Conservation (phyloP, 92 coral and sea anemone genomes). For the Epizoanthus stellaris region DNA sequence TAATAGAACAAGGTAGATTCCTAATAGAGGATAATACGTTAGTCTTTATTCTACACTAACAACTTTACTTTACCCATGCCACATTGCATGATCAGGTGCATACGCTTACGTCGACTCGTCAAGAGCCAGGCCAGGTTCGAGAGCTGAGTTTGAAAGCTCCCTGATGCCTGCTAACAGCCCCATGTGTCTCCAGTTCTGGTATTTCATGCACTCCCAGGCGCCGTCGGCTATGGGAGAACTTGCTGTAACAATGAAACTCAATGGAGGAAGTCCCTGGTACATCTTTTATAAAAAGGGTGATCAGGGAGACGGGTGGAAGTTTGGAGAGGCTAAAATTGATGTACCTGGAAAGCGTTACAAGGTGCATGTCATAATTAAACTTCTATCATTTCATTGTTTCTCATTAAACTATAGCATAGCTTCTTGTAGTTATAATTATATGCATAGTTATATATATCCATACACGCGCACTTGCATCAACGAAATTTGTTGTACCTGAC, state of each 20-base stretch:
- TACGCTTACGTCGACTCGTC: slow-evolving; percentile 26
- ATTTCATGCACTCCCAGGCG: slow-evolving; percentile 19
- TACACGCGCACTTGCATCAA: too few species aligned
- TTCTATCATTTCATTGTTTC: too few species aligned
- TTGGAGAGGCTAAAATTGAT: slow-evolving; percentile 27
- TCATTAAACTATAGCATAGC: too few species aligned
- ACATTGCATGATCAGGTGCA: neutral
- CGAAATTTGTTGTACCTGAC: too few species aligned
- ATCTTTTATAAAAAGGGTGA: slow-evolving; percentile 5
- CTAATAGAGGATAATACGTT: too few species aligned
- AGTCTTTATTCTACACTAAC: neutral
- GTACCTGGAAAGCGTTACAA: slow-evolving; percentile 19
- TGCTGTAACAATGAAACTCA: slow-evolving; percentile 18
- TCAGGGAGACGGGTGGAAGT: slow-evolving; percentile 27
- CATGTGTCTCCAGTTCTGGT: slow-evolving; percentile 37
- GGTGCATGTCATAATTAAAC: neutral
- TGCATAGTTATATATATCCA: too few species aligned
- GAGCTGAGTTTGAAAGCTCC: slow-evolving; percentile 39
- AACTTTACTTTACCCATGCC: neutral
- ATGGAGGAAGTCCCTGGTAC: slow-evolving; percentile 14
- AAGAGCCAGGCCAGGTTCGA: slow-evolving; percentile 11
- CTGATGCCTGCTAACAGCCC: slow-evolving; percentile 39
- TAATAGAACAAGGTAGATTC: too few species aligned
- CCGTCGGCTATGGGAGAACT: slow-evolving; percentile 23
- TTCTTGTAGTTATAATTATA: too few species aligned